These are phyloP conservation scores for Sorex maritimensis DNA, from an alignment of 2,797 vertebrate species.

Conservation along the genomic window DNA sequence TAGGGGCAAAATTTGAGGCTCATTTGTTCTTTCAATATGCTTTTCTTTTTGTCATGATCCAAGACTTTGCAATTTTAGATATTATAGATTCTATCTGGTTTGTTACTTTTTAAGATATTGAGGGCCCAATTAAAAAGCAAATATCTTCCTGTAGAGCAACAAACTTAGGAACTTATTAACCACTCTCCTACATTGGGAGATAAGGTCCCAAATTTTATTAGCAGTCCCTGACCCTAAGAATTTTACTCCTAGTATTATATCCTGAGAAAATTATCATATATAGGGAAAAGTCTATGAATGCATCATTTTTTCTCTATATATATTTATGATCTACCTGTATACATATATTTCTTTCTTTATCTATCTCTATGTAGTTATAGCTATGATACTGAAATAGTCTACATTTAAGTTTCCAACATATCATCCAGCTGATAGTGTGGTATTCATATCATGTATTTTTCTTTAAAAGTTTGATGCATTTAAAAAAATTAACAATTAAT, in stretches of 20 bases:
- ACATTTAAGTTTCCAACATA: neutral
- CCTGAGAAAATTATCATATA: neutral
- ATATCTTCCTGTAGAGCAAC: neutral
- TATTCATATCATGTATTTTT: neutral
- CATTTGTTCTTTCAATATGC: conserved; percentile 3
- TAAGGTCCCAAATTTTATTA: neutral
- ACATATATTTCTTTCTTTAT: too few species aligned
- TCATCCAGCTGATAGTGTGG: neutral
- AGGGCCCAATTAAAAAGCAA: neutral
- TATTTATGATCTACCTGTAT: too few species aligned
- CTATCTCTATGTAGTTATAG: too few species aligned
- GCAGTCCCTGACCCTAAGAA: neutral
- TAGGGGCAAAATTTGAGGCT: conserved; percentile 28
- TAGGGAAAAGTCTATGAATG: neutral
- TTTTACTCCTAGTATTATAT: neutral
- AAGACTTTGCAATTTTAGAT: neutral
- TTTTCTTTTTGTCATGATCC: neutral
- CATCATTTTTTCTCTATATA: too few species aligned
- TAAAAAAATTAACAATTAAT: neutral
- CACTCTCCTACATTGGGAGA: neutral
- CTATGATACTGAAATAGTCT: too few species aligned
- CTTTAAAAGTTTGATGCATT: neutral
- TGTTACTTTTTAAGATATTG: too few species aligned
- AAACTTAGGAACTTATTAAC: neutral
- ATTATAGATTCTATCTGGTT: too few species aligned